Percentiles rank a stretch among this genome's conserved stretches.
These are phyloP conservation scores for Bubo blakistoni DNA, from an alignment of 2,113 vertebrate species.

Conservation along the genomic window DNA sequence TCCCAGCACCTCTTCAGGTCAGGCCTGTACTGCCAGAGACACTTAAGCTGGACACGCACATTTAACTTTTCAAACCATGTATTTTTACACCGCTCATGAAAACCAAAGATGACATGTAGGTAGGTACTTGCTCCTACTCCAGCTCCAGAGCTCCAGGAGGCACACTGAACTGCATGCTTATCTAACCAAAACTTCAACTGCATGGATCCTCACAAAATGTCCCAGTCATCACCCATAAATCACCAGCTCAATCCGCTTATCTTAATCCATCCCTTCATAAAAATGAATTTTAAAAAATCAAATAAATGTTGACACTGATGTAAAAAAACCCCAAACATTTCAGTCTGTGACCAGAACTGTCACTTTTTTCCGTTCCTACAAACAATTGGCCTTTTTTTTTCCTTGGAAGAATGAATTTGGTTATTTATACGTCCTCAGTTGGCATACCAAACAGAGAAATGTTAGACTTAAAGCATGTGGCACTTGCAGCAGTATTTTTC, in stretches of 20 bases:
- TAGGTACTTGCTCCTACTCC: neutral
- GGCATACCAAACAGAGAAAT: neutral
- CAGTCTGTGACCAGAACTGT: neutral
- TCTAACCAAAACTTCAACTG: neutral
- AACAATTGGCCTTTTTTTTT: neutral
- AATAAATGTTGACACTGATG: neutral
- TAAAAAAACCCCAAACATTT: neutral
- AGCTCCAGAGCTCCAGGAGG: neutral
- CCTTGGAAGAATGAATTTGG: neutral
- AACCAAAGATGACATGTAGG: neutral
- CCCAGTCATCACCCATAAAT: neutral
- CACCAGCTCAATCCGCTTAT: neutral
- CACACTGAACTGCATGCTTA: neutral
- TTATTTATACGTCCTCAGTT: neutral
- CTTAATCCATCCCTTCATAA: neutral
- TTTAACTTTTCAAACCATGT: neutral
- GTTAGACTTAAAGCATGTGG: neutral
- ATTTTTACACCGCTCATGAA: neutral
- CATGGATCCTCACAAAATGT: neutral
- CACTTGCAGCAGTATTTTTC: neutral
- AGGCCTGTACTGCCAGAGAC: neutral
- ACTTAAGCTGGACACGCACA: neutral
- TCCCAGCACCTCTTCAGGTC: neutral
- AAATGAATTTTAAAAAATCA: neutral
- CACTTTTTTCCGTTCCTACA: neutral